Evolutionary conservation across 1,140 invertebrate species (phyloP).

Genomic region (Pseudomyrmex sp.): DNA sequence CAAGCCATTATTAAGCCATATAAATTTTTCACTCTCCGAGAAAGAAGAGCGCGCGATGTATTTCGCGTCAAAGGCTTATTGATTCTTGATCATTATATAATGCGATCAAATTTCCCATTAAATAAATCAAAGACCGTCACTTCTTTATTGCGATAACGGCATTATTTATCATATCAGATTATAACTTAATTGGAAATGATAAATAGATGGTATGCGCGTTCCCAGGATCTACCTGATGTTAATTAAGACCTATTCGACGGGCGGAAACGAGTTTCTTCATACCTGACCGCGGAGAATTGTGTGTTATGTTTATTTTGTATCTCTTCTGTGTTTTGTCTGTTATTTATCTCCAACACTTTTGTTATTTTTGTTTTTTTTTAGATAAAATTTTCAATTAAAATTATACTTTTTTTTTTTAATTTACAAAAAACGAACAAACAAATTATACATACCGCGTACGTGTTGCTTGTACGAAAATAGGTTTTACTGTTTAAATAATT

Average conservation of each 20-base stretch:
- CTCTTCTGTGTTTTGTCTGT: background rate
- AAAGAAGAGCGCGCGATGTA: too few species aligned
- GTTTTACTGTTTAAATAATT: background rate
- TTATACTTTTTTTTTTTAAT: background rate
- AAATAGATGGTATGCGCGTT: constrained; percentile 47
- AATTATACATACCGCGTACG: background rate
- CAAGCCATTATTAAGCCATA: background rate
- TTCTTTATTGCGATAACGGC: constrained; percentile 20
- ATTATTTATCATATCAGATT: constrained; percentile 58
- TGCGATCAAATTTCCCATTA: background rate
- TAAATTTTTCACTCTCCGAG: constrained; percentile 1
- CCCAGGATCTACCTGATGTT: constrained; percentile 59
- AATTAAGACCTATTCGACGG: constrained; percentile 68
- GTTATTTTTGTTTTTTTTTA: background rate
- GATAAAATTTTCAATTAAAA: background rate
- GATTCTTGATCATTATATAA: constrained; percentile 47
- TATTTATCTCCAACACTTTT: constrained; percentile 8
- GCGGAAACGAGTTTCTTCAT: constrained; percentile 44
- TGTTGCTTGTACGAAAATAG: background rate
- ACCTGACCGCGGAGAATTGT: constrained; percentile 9
- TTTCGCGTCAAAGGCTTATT: constrained; percentile 8
- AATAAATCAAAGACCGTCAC: constrained; percentile 53
- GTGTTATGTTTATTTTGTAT: constrained; percentile 43
- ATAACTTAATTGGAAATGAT: constrained; percentile 69
- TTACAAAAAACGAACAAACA: background rate